These are phyloP conservation scores for Hirtodrosophila confusa DNA, from an alignment of 2,888 invertebrate species.

Conservation along the genomic window DNA sequence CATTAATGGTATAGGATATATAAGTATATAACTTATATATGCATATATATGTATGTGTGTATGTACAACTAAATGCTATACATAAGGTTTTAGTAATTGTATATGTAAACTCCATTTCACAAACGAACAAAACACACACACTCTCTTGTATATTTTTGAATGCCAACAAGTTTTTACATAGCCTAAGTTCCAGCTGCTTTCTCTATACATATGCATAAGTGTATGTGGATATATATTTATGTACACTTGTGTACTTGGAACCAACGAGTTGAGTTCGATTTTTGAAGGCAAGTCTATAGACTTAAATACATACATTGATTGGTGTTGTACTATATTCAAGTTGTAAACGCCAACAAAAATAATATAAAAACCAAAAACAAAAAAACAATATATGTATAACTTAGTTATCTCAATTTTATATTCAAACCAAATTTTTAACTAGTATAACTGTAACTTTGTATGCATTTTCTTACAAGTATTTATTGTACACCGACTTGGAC, in stretches of 20 bases:
- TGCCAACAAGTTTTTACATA: constrained; percentile 71
- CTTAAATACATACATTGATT: background rate
- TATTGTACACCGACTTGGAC: constrained; percentile 62
- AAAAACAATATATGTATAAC: constrained; percentile 51
- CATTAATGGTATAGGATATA: constrained; percentile 60
- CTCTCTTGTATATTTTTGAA: constrained; percentile 65
- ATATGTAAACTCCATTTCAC: constrained; percentile 13
- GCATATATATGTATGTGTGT: constrained; percentile 3
- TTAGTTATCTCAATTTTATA: constrained; percentile 78
- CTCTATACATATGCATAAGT: constrained; percentile 12
- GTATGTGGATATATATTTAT: constrained; percentile 4
- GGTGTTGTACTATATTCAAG: constrained; percentile 52
- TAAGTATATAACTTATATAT: constrained; percentile 9
- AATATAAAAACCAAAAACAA: constrained; percentile 26
- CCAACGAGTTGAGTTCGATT: constrained; percentile 46
- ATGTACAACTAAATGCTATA: constrained; percentile 30
- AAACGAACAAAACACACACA: no score
- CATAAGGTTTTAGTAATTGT: constrained; percentile 32
- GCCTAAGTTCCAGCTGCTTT: constrained; percentile 64
- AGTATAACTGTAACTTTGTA: constrained; percentile 76
- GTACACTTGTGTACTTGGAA: constrained; percentile 26
- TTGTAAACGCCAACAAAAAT: constrained; percentile 28
- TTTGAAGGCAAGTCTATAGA: constrained; percentile 20
- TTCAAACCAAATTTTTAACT: constrained; percentile 74
- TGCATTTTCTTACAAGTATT: constrained; percentile 76